These are phyloP conservation scores for Capra hircus DNA, from an alignment of 2,113 vertebrate genomes.

Conservation along the genomic window DNA sequence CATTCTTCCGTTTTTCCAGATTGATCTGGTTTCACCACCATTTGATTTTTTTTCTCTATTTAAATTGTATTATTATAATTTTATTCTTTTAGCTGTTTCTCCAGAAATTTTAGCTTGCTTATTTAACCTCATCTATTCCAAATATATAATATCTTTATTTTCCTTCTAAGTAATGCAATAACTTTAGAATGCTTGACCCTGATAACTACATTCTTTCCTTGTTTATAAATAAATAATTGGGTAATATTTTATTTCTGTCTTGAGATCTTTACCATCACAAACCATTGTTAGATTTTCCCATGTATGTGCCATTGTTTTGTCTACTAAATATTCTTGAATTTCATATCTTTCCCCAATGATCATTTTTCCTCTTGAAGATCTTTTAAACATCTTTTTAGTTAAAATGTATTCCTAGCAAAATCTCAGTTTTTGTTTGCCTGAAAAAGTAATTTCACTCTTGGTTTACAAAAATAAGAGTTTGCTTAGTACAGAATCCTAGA, in stretches of 20 bases:
- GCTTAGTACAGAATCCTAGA: background rate
- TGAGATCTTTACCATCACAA: background rate
- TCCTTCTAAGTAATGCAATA: background rate
- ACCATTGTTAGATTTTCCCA: background rate
- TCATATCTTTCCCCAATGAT: background rate
- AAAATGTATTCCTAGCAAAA: background rate
- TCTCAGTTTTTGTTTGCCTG: background rate
- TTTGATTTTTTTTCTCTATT: background rate
- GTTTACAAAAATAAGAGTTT: background rate
- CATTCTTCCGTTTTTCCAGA: background rate
- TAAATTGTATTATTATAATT: background rate
- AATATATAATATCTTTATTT: background rate
- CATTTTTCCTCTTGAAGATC: background rate
- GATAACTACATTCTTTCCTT: background rate
- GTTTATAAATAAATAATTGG: background rate
- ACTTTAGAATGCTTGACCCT: background rate
- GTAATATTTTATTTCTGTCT: background rate
- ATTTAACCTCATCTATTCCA: background rate
- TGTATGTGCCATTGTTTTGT: background rate
- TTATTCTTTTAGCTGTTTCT: background rate
- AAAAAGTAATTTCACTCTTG: background rate
- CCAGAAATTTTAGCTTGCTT: background rate
- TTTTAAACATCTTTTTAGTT: background rate
- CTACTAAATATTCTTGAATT: background rate
- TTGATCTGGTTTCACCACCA: background rate